Evolutionary conservation across 2,888 invertebrate species (phyloP).

Genomic region (Tetramorium bicarinatum): DNA sequence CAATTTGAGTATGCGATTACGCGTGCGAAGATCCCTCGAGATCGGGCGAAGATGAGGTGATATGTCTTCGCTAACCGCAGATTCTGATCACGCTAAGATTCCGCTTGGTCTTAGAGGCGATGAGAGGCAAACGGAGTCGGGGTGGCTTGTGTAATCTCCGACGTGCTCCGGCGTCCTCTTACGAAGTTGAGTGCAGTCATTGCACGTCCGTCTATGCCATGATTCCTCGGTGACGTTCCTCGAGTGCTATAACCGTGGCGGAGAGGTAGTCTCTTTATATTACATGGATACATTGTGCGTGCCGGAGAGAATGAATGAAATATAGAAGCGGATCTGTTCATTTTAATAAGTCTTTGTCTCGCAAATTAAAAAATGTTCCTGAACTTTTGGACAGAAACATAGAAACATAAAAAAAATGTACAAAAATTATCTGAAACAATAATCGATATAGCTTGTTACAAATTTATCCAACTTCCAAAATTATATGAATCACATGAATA

Average conservation of each 20-base stretch:
- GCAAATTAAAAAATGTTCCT: not conserved
- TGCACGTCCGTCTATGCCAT: slow-evolving; percentile 71
- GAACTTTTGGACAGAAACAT: not conserved
- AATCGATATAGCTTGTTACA: not conserved
- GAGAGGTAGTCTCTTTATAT: slow-evolving; percentile 41
- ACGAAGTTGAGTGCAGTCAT: slow-evolving; percentile 65
- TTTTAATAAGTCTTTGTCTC: not conserved
- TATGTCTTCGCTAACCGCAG: not conserved
- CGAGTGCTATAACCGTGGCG: slow-evolving; percentile 72
- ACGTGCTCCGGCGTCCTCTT: slow-evolving; percentile 66
- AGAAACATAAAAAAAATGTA: not conserved
- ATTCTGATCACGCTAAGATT: slow-evolving; percentile 1
- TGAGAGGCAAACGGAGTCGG: slow-evolving; percentile 25
- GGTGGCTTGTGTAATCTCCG: slow-evolving; percentile 41
- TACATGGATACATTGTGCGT: slow-evolving; percentile 6
- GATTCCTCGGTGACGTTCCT: slow-evolving; percentile 76
- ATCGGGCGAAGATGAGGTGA: not conserved
- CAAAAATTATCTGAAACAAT: not conserved
- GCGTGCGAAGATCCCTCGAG: not conserved
- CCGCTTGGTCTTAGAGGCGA: slow-evolving; percentile 12
- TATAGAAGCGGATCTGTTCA: not conserved
- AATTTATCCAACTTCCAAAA: not conserved
- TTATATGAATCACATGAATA: not conserved
- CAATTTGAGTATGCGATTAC: slow-evolving; percentile 10
- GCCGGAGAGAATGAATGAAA: not conserved